Evolutionary conservation across 2,113 vertebrate species (phyloP).

Genomic region (Speoplatyrhinus poulsoni): DNA sequence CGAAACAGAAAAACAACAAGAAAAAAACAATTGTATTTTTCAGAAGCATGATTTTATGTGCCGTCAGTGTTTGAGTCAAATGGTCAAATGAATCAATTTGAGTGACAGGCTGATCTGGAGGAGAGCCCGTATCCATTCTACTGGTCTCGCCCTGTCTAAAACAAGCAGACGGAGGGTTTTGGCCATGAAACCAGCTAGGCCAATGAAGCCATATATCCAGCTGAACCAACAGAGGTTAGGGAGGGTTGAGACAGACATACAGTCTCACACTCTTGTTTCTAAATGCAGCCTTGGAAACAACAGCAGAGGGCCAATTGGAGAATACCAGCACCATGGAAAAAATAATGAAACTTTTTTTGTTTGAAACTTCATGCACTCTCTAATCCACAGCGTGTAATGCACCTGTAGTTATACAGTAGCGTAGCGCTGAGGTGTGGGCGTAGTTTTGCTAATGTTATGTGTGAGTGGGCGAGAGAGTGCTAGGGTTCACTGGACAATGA

Average conservation of each 20-base stretch:
- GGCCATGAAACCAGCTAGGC: slow-evolving; percentile 2
- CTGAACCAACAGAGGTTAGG: slow-evolving; percentile 63
- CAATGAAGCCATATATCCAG: slow-evolving; percentile 46
- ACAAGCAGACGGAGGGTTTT: slow-evolving; percentile 9
- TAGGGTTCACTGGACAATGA: too few relatives aligned
- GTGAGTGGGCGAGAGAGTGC: too few relatives aligned
- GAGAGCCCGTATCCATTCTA: slow-evolving; percentile 25
- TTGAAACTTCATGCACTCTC: background rate
- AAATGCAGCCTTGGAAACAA: slow-evolving; percentile 46
- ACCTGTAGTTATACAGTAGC: background rate
- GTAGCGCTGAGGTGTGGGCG: too few relatives aligned
- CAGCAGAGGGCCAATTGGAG: slow-evolving; percentile 35
- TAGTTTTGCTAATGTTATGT: too few relatives aligned
- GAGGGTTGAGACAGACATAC: slow-evolving; percentile 42
- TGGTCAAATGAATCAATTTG: background rate
- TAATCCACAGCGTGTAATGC: background rate
- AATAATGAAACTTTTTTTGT: background rate
- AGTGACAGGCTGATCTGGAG: background rate
- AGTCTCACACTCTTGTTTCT: slow-evolving; percentile 54
- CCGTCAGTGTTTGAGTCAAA: too few relatives aligned
- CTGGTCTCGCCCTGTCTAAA: slow-evolving; percentile 37
- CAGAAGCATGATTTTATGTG: too few relatives aligned
- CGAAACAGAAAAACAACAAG: background rate
- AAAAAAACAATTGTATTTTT: too few relatives aligned
- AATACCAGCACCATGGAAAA: slow-evolving; percentile 17